Base-by-base conservation (phyloP, 2,113 vertebrate species). In the Motacilla alba region DNA sequence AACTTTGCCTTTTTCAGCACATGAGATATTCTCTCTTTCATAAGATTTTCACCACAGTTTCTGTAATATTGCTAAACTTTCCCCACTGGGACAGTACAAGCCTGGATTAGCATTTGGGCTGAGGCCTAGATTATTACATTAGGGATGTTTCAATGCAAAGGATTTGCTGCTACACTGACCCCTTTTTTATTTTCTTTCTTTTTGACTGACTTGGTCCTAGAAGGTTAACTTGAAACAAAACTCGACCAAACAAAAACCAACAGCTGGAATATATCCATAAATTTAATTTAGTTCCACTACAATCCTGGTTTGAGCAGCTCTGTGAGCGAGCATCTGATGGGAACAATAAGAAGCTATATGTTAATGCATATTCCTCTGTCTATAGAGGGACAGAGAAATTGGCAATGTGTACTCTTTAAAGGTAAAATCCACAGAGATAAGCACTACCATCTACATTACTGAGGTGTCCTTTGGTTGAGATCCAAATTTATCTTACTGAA, bases 381-480 rank as follows among this genome's bases (percentile, higher is more conserved):
- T 59, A 41, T 2, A 77, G 35, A 74, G 46, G 35, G 74, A 84
- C 92, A 93, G 63, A 47, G 35, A 77, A 66, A 50, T 59, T 3
- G 0, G 30, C 74, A 73, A 35, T 41, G 13, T 90, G 75, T 74
- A 47, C 33, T 63, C 47, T 76, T 96, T 67, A 93, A 95, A 95
- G 92, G 90, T 77, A 88, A 96, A 90, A 83, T 70, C 92, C 68
- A 60, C 27, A 44, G 82, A 77, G 92, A 66, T 4, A 55, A 75
- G 60, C 35, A 76, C 80, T 83, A 80, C 19, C 68, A 70, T 94
- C 96, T 78, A 67, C 64, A 78, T 83, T 90, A 70, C 70, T 91
- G 68, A 12, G 9, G 27, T 88, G 72, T 43, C 93, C 95, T 95
- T 94, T 93, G 90, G 59, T 9, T 52, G 33, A 88, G 27, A 92